Percentiles rank a stretch among this genome's conserved stretches.
Conservation (phyloP, 2,888 invertebrate species). For the Melieria picta region DNA sequence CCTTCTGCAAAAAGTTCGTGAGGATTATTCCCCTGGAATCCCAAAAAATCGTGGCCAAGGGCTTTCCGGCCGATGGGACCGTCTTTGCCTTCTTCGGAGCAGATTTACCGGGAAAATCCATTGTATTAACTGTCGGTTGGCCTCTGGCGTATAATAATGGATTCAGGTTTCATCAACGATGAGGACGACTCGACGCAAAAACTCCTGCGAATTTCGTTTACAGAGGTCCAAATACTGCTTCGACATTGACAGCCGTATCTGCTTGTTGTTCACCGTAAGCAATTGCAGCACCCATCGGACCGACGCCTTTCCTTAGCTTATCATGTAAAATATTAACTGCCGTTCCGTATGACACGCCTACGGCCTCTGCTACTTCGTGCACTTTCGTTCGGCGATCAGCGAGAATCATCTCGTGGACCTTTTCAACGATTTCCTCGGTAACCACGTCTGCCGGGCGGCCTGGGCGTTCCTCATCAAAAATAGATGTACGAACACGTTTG, state of each 20-base stretch:
- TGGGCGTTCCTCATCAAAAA: constrained; percentile 24
- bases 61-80: too few relatives aligned
- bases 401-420: constrained; percentile 6
- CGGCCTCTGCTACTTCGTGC: neutral
- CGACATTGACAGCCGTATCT: too few relatives aligned
- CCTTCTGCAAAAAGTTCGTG: constrained; percentile 12
- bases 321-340: constrained; percentile 16
- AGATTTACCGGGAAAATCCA: too few relatives aligned
- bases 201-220: too few relatives aligned
- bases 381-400: neutral
- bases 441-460: constrained; percentile 22
- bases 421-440: neutral
- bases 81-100: too few relatives aligned
- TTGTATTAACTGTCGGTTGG: too few relatives aligned
- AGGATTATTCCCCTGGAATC: constrained; percentile 12
- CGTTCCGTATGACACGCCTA: constrained; percentile 5
- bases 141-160: too few relatives aligned
- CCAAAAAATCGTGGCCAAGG: neutral
- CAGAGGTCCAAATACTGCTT: too few relatives aligned
- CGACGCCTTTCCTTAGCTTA: neutral
- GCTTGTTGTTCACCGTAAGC: too few relatives aligned
- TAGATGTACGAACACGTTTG: constrained; percentile 16
- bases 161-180: too few relatives aligned
- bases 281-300: constrained; percentile 14
- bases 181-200: too few relatives aligned